Conservation (phyloP, 2,888 invertebrate genomes). For the Dicyrtoma fusca region DNA sequence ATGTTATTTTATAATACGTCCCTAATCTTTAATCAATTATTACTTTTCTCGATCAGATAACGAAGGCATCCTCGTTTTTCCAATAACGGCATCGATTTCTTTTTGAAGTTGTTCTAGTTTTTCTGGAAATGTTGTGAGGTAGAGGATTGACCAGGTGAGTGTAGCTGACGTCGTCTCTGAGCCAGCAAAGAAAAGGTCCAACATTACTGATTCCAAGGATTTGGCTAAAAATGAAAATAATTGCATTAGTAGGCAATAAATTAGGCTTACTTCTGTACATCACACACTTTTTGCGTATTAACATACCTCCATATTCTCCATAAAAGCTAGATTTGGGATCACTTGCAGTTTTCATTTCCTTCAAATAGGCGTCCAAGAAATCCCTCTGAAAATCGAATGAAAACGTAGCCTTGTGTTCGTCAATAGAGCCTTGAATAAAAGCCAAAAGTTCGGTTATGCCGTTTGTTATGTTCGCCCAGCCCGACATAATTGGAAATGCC, state of each 20-base stretch:
- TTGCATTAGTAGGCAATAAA: too few species aligned
- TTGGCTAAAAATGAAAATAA: constrained; percentile 15
- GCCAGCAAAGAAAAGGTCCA: constrained; percentile 26
- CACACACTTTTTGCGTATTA: not conserved
- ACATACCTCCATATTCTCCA: constrained; percentile 2
- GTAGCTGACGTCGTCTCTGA: constrained; percentile 19
- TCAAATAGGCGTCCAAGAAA: too few species aligned
- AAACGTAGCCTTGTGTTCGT: constrained; percentile 8
- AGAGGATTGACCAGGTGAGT: constrained; percentile 12
- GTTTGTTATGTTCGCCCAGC: not conserved
- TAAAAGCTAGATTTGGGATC: not conserved
- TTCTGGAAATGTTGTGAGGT: constrained; percentile 2
- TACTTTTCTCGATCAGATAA: constrained; percentile 35
- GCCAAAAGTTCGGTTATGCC: not conserved
- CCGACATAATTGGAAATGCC: constrained; percentile 5
- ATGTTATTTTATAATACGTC: not conserved
- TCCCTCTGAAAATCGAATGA: not conserved
- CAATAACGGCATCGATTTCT: constrained; percentile 30
- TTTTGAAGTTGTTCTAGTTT: constrained; percentile 4
- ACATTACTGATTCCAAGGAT: constrained; percentile 2
- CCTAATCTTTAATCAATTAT: too few species aligned
- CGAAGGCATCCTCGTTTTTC: constrained; percentile 30
- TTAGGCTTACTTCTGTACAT: too few species aligned
- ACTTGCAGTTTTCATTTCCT: too few species aligned
- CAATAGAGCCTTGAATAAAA: not conserved